Evolutionary conservation across 2,113 vertebrate genomes (phyloP).

Genomic region (Antechinus stuartii): DNA sequence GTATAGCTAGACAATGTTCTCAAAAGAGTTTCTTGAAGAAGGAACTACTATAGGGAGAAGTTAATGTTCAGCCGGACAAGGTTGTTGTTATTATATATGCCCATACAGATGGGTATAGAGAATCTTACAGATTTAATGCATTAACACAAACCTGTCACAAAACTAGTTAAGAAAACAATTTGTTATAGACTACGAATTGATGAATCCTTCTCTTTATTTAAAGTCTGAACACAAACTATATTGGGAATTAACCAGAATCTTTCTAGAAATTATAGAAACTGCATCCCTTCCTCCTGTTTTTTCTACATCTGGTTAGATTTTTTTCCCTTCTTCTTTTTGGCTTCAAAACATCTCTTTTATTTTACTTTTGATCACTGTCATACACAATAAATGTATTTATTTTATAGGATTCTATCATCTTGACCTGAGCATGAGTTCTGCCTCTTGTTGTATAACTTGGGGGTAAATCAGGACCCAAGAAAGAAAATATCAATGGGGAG

Average conservation of each 20-base stretch:
- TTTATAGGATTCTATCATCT: constrained; percentile 26
- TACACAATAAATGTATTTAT: constrained; percentile 17
- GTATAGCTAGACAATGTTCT: not conserved
- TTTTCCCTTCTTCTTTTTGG: constrained; percentile 23
- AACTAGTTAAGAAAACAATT: constrained; percentile 36
- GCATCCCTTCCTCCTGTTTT: not conserved
- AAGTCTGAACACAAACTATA: constrained; percentile 39
- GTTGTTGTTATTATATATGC: constrained; percentile 4
- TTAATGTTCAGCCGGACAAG: not conserved
- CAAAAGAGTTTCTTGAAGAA: constrained; percentile 6
- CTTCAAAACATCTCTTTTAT: constrained; percentile 17
- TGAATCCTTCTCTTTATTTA: constrained; percentile 30
- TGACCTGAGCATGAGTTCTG: not conserved
- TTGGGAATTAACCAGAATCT: constrained; percentile 54
- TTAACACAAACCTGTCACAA: not conserved
- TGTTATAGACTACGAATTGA: constrained; percentile 31
- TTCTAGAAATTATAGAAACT: not conserved
- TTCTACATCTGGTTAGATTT: constrained; percentile 37
- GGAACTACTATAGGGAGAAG: not conserved
- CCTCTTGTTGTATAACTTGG: not conserved
- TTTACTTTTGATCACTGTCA: constrained; percentile 34
- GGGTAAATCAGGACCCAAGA: not conserved
- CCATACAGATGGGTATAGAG: not conserved
- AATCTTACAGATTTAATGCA: not conserved
- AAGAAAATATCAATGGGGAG: not conserved